phyloP scores from a whole-genome alignment of 2,797 vertebrate genomes.

The Artibeus lituratus region DNA sequence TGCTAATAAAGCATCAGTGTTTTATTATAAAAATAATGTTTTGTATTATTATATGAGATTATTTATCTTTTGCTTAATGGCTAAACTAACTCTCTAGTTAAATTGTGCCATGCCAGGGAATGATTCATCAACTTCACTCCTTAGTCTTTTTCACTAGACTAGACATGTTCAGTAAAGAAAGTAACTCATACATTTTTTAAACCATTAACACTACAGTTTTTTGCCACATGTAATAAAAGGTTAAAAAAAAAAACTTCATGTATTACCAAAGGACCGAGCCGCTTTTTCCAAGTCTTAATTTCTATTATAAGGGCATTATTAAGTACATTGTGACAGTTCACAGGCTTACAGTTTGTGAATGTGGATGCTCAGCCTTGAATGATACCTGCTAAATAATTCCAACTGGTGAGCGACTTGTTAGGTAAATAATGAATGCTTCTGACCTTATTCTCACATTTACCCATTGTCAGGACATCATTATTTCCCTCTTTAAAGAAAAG shows the following conservation, averaged over 20 bases:
- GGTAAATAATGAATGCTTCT: constrained; percentile 35
- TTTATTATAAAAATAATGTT: not conserved
- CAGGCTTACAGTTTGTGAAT: constrained; percentile 19
- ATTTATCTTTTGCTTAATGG: not conserved
- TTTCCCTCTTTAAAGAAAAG: not conserved
- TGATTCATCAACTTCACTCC: not conserved
- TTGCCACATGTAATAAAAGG: not conserved
- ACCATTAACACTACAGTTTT: not conserved
- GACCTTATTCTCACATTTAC: not conserved
- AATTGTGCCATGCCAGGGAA: not conserved
- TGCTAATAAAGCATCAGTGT: not conserved
- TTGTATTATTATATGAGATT: not conserved
- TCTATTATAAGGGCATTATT: not conserved
- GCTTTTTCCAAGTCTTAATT: not conserved
- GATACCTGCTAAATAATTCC: constrained; percentile 24
- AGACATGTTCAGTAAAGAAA: not conserved
- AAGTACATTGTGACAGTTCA: not conserved
- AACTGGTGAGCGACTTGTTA: constrained; percentile 28
- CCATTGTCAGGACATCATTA: not conserved
- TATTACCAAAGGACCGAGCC: not conserved
- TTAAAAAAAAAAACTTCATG: not conserved
- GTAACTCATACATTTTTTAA: not conserved
- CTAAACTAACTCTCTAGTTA: not conserved
- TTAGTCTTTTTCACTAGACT: not conserved
- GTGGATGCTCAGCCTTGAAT: constrained; percentile 33